Base-by-base conservation (phyloP, 2,797 vertebrate genomes). In the Malurus splendens region DNA sequence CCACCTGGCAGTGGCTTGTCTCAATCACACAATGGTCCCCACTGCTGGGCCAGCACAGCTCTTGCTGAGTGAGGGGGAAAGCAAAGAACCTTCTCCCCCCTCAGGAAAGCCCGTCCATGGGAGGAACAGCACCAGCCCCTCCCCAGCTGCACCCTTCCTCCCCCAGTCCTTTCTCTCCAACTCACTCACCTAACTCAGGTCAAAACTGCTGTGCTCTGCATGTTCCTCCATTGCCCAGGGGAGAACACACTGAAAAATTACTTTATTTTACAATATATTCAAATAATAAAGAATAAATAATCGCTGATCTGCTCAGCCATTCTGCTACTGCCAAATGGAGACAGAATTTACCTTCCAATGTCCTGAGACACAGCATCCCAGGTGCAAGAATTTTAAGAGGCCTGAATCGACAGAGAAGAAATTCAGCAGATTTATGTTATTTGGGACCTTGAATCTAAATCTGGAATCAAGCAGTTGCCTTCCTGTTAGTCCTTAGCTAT, bases 401-500 rank as follows among this genome's bases (percentile, higher is more conserved):
- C 50, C 15, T 56, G n/a, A 72, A 44, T 3, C 84, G 54, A 23
- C 14, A 68, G 51, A 80, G 47, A 39, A 87, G 38, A 32, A 91
- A 74, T 82, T 84, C 57, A 80, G 60, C 48, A 92, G 44, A 72
- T 52, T 77, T 78, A 78, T 12, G 23, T 3, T 48, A 18, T 80
- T 77, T 86, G 36, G 73, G 70, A 87, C 54, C 78, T 5, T 17
- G 23, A 74, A 52, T 61, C 75, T 93, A 85, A 85, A 88, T 78
- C 47, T 89, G 73, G 62, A 91, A 82, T 38, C 64, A 77, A 52
- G 47, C 54, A 74, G 71, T 77, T 7, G 6, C 86, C 75, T 93
- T 93, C 81, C 86, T 88, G 80, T 89, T 86, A 91, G 90, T 42
- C 71, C 39, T 86, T 51, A 88, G 77, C 77, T 65, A 62, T 74